Evolutionary conservation across 1,140 invertebrate species (phyloP).

Genomic region (Euura saliciscinereae): DNA sequence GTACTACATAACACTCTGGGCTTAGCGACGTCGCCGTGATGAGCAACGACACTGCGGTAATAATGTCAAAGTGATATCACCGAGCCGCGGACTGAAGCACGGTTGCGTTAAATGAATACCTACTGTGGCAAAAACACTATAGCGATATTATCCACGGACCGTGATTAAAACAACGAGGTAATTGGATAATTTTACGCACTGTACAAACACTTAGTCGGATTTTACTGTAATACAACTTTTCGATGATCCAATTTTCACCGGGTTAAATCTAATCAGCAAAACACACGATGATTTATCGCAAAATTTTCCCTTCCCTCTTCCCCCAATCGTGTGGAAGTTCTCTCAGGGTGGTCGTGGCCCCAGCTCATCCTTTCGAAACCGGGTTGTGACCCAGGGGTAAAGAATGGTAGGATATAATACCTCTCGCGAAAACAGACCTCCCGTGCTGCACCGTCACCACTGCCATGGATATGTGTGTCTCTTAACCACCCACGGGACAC

Average conservation of each 20-base stretch:
- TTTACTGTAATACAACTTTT: too few relatives aligned
- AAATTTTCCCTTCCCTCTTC: neutral
- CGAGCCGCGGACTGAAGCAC: too few relatives aligned
- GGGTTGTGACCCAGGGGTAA: neutral
- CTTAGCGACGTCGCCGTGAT: too few relatives aligned
- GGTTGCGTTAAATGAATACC: too few relatives aligned
- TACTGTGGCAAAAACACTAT: too few relatives aligned
- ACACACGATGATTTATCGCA: neutral
- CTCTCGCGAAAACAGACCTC: neutral
- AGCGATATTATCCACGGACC: too few relatives aligned
- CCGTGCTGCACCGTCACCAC: neutral
- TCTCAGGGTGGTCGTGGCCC: neutral
- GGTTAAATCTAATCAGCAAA: neutral
- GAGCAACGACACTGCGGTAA: too few relatives aligned
- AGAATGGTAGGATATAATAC: neutral
- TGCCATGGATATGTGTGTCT: neutral
- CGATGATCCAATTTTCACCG: neutral
- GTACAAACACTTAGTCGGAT: too few relatives aligned
- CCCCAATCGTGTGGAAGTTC: neutral
- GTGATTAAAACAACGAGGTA: too few relatives aligned
- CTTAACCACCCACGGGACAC: slow-evolving; percentile 36
- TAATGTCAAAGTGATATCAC: too few relatives aligned
- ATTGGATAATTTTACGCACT: too few relatives aligned
- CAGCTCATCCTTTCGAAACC: neutral
- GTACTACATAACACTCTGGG: neutral